phyloP scores from a whole-genome alignment of 1,140 invertebrate genomes.

The Saccostrea glomerata region DNA sequence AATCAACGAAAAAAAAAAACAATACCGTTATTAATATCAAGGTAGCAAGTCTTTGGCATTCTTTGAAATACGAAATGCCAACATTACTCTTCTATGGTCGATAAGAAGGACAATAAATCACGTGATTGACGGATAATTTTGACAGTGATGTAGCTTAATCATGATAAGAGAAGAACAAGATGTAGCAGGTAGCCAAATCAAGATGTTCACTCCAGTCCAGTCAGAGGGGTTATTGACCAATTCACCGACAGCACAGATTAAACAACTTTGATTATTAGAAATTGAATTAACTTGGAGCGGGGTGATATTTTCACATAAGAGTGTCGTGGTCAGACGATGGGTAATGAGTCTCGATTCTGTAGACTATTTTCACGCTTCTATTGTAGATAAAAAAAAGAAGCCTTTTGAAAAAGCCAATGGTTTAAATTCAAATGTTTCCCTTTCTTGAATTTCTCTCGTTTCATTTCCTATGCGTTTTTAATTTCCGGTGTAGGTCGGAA shows the following conservation, averaged over 20 bases:
- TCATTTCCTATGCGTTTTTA: neutral
- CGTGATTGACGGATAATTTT: neutral
- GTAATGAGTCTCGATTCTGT: neutral
- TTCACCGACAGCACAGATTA: neutral
- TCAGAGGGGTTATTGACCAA: neutral
- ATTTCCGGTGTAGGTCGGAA: neutral
- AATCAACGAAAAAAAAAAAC: too few species aligned
- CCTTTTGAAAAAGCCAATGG: neutral
- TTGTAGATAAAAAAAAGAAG: neutral
- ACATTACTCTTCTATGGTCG: neutral
- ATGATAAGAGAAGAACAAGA: neutral
- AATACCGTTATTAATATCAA: neutral
- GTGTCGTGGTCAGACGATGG: neutral
- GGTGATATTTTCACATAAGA: neutral
- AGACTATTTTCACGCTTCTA: slow-evolving; percentile 15
- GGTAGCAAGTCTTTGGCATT: neutral
- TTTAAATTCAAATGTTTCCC: slow-evolving; percentile 23
- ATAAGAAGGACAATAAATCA: slow-evolving; percentile 16
- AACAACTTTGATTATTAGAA: slow-evolving; percentile 13
- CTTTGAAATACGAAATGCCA: neutral
- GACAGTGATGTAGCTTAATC: slow-evolving; percentile 28
- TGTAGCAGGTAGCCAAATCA: neutral
- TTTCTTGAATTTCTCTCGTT: neutral
- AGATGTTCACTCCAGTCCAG: neutral
- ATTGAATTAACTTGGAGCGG: slow-evolving; percentile 5